These are phyloP conservation scores for Drosophila insularis DNA, from an alignment of 1,140 invertebrate genomes.

Conservation along the genomic window DNA sequence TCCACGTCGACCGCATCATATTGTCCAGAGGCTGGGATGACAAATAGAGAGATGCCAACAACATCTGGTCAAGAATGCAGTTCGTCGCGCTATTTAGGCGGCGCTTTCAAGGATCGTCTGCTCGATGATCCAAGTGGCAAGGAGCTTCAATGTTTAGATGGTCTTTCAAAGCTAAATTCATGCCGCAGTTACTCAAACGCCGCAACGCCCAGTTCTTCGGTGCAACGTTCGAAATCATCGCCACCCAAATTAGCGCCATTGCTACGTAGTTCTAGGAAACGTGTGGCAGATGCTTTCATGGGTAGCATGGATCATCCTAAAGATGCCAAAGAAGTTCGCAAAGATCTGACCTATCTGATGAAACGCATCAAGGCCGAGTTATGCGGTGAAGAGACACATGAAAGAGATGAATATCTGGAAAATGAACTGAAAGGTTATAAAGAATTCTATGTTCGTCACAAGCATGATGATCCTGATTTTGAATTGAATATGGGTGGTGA, in stretches of 20 bases:
- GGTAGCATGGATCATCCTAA: not conserved
- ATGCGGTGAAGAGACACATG: constrained; percentile 33
- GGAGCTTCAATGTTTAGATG: not conserved
- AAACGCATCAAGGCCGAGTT: constrained; percentile 49
- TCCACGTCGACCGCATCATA: not conserved
- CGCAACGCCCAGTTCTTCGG: not conserved
- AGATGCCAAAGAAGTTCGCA: not conserved
- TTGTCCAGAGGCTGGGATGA: too few relatives aligned
- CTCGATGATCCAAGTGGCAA: not conserved
- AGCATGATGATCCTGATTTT: constrained; percentile 20
- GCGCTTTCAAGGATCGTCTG: not conserved
- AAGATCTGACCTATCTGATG: constrained; percentile 34
- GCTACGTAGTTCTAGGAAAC: not conserved
- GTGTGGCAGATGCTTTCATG: not conserved
- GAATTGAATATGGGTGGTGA: not conserved
- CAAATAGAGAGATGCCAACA: not conserved
- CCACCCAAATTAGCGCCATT: not conserved
- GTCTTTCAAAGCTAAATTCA: not conserved
- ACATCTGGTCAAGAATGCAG: not conserved
- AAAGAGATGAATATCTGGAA: constrained; percentile 46
- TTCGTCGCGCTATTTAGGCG: not conserved
- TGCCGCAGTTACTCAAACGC: not conserved
- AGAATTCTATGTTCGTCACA: constrained; percentile 30
- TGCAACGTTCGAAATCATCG: constrained; percentile 17
- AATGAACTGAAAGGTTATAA: constrained; percentile 53